Evolutionary conservation across 2,888 invertebrate species (phyloP).

Genomic region (Cheilosia variabilis): DNA sequence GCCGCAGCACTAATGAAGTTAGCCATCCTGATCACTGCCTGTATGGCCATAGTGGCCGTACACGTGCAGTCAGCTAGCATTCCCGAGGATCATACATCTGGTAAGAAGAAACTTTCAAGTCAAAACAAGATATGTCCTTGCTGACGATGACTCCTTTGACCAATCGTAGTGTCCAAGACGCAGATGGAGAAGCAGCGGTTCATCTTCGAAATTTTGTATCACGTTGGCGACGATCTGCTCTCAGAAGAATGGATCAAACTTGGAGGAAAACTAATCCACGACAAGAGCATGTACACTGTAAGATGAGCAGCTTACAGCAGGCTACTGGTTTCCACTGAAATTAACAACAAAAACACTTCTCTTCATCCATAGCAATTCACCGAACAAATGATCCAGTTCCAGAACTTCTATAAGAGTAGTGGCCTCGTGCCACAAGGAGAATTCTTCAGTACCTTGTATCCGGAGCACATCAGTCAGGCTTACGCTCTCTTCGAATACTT

Average conservation of each 20-base stretch:
- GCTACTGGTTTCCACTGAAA: neutral
- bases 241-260: neutral
- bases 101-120: neutral
- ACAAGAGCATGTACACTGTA: constrained; percentile 20
- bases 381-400: constrained; percentile 81
- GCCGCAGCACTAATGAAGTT: no score
- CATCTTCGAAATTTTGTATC: neutral
- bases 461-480: constrained; percentile 83
- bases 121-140: no score
- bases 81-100: no score
- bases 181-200: constrained; percentile 3
- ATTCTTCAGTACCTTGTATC: constrained; percentile 59
- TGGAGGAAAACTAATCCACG: neutral
- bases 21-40: no score
- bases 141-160: no score
- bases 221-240: neutral
- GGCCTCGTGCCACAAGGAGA: constrained; percentile 62
- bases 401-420: constrained; percentile 84
- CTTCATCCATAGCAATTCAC: constrained; percentile 23
- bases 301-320: neutral
- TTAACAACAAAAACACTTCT: no score
- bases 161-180: neutral
- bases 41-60: no score
- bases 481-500: constrained; percentile 87
- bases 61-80: no score